These are phyloP conservation scores for Selenia dentaria DNA, from an alignment of 2,888 invertebrate species.

Conservation along the genomic window DNA sequence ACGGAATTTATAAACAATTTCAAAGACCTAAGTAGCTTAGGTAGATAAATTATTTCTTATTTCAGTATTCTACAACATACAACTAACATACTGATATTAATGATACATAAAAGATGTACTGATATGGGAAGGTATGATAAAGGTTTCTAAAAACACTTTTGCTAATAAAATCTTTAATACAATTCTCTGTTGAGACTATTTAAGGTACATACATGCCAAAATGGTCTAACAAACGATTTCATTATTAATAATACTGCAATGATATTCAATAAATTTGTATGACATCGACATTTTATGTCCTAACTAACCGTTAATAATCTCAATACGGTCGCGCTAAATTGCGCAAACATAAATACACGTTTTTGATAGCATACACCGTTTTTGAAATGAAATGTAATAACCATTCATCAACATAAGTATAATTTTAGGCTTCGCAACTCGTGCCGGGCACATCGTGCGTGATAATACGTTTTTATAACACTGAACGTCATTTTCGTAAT, in stretches of 20 bases:
- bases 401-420: slow-evolving; percentile 48
- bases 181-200: slow-evolving; percentile 17
- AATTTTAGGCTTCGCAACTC: slow-evolving; percentile 19
- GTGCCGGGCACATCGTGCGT: slow-evolving; percentile 25
- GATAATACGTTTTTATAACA: slow-evolving; percentile 44
- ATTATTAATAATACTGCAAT: slow-evolving; percentile 56
- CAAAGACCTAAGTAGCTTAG: slow-evolving; percentile 47
- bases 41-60: slow-evolving; percentile 50
- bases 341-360: slow-evolving; percentile 47
- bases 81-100: slow-evolving; percentile 41
- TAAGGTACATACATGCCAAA: slow-evolving; percentile 56
- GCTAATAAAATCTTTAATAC: slow-evolving; percentile 31
- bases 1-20: slow-evolving; percentile 47
- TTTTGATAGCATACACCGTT: slow-evolving; percentile 53
- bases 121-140: slow-evolving; percentile 68
- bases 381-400: slow-evolving; percentile 56
- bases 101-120: slow-evolving; percentile 42
- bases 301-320: slow-evolving; percentile 71
- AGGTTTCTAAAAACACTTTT: slow-evolving; percentile 60
- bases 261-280: slow-evolving; percentile 53
- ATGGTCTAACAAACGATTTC: slow-evolving; percentile 45
- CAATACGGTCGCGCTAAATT: slow-evolving; percentile 43
- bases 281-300: slow-evolving; percentile 74
- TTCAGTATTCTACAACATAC: slow-evolving; percentile 47
- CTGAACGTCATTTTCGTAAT: slow-evolving; percentile 28